Conservation (phyloP, 37 sponge, comb jelly and placozoan species). For the Diacarnus erythraeanus region DNA sequence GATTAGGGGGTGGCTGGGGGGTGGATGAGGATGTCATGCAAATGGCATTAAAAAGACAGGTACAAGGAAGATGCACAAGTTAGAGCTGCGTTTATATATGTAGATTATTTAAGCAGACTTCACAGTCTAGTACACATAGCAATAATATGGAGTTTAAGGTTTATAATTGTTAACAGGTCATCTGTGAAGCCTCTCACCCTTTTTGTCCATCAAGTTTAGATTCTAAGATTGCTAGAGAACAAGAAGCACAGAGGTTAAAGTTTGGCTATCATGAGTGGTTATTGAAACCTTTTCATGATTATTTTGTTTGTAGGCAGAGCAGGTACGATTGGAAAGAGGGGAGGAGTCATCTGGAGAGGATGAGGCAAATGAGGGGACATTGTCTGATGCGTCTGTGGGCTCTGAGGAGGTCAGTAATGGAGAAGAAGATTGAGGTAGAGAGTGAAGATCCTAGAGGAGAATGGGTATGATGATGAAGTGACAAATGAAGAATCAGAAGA, state of each 20-base stretch:
- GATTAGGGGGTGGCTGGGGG: no score
- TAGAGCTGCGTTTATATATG: no score
- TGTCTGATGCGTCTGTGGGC: background rate
- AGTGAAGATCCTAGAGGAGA: no score
- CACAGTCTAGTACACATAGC: no score
- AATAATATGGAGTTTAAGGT: no score
- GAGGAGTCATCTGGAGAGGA: constrained; percentile 19
- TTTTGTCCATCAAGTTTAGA: constrained; percentile 47
- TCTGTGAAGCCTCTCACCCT: background rate
- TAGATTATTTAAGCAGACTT: no score
- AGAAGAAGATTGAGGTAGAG: no score
- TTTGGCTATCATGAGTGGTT: background rate
- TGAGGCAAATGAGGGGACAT: background rate
- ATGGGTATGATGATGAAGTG: constrained; percentile 16
- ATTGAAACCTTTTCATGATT: background rate
- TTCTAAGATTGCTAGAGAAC: constrained; percentile 59
- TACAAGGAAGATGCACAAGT: no score
- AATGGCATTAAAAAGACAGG: constrained; percentile 27
- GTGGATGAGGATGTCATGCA: constrained; percentile 22
- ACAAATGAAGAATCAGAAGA: background rate
- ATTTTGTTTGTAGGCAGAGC: constrained; percentile 8
- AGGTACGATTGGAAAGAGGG: background rate
- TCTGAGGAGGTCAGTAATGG: no score
- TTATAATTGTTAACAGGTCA: no score
- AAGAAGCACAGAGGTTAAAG: constrained; percentile 50